phyloP scores from a whole-genome alignment of 2,888 invertebrate species.

The Peribatodes rhomboidaria region DNA sequence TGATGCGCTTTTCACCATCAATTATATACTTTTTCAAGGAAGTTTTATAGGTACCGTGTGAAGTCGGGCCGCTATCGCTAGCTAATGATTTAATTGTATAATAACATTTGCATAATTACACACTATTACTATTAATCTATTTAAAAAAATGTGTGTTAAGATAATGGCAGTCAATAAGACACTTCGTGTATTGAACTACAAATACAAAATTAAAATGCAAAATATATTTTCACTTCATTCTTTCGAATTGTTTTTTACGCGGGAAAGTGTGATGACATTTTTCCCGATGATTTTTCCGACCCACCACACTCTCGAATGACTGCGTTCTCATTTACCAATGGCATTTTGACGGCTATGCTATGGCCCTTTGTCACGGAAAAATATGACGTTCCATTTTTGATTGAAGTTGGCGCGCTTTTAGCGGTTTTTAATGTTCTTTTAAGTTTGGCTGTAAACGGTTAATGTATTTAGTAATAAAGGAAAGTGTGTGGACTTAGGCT shows the following conservation, averaged over 20 bases:
- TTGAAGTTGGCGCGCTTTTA: slow-evolving; percentile 70
- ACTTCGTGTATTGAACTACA: no score
- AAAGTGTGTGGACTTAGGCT: no score
- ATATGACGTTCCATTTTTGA: slow-evolving; percentile 77
- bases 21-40: no score
- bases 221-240: slow-evolving; percentile 38
- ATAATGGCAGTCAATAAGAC: no score
- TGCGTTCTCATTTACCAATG: slow-evolving; percentile 85
- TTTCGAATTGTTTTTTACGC: slow-evolving; percentile 54
- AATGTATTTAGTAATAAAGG: no score
- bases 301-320: slow-evolving; percentile 81
- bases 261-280: slow-evolving; percentile 72
- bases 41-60: no score
- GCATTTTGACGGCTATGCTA: slow-evolving; percentile 75
- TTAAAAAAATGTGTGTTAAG: no score
- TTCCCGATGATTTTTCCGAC: slow-evolving; percentile 82
- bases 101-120: no score
- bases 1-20: no score
- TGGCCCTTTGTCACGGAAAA: slow-evolving; percentile 71
- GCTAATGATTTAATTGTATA: no score
- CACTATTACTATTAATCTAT: no score
- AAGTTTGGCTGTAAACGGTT: not conserved
- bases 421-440: slow-evolving; percentile 52
- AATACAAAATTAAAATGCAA: slow-evolving; percentile 18
- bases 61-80: no score